Base-by-base conservation (phyloP, 2,888 invertebrate species). In the Noctua fimbriata region DNA sequence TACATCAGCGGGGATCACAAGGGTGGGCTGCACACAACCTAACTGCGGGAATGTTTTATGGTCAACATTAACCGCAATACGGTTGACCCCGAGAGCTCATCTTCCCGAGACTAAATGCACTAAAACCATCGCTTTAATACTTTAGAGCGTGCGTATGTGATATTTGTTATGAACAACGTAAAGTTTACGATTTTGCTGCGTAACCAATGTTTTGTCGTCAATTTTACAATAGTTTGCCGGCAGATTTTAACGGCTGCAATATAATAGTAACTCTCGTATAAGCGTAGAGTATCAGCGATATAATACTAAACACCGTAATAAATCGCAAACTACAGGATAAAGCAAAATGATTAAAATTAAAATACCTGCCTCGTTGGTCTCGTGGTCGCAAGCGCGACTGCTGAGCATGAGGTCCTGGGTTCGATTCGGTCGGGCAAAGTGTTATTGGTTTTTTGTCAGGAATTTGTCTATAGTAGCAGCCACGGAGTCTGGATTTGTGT, bases 41-140 rank as follows among this genome's bases (percentile, higher is more conserved):
- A 87, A 90, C 89, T 84, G 82, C 88, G 85, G 89, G 87, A 87
- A 92, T 92, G 92, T 93, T 94, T 89, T 94, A 94, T 92, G 93
- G 94, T 94, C 92, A 93, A 89, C 91, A 91, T 92, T 92, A 92
- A 90, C 92, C 93, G 88, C 93, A 91, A 91, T 92, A 91, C 90
- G 91, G 91, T 92, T 92, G 91, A 92, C 91, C 90, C 86, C 88
- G 90, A 86, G 87, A 89, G 87, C 87, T 90, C 87, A 89, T 88
- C 88, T 89, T 88, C 75, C 85, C 69, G 81, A 83, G 87, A 88
- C 89, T 90, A 89, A 91, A 89, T 89, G 88, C 87, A 91, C 86
- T 88, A 73, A 89, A 87, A 85, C 86, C 80, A 85, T 76, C 76
- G 87, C 85, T 88, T 87, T 81, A 89, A 87, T 87, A 78, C 74